Percentiles rank a stretch among this genome's conserved stretches.
These are phyloP conservation scores for Corythoichthys intestinalis DNA, from an alignment of 2,113 vertebrate species.

Conservation along the genomic window DNA sequence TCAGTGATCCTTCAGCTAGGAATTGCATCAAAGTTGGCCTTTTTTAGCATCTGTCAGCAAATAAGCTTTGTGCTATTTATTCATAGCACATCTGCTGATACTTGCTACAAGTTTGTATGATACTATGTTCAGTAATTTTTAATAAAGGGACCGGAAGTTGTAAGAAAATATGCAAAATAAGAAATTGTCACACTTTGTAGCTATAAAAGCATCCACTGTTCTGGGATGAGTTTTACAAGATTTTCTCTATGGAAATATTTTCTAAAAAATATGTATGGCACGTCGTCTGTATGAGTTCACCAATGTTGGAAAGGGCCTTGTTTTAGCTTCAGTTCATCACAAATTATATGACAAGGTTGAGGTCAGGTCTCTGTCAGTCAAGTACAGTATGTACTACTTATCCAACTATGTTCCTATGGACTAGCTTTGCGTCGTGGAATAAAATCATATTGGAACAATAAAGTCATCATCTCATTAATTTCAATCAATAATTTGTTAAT, in stretches of 20 bases:
- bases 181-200: not conserved
- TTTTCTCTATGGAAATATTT: not conserved
- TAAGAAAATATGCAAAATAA: not conserved
- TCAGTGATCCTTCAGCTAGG: slow-evolving; percentile 1
- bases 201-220: not conserved
- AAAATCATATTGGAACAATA: not conserved
- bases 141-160: not conserved
- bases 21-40: slow-evolving; percentile 11
- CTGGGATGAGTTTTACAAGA: not conserved
- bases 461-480: not conserved
- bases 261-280: not conserved
- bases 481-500: too few relatives aligned
- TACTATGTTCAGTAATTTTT: not conserved
- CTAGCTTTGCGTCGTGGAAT: not conserved
- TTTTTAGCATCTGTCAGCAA: slow-evolving; percentile 11
- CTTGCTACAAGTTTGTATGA: not conserved
- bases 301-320: too few relatives aligned
- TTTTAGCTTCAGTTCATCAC: not conserved
- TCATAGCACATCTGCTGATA: not conserved
- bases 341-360: not conserved
- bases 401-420: not conserved
- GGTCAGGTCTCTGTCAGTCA: not conserved
- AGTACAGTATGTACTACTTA: not conserved
- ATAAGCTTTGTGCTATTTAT: slow-evolving; percentile 1
- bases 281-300: not conserved